phyloP scores from a whole-genome alignment of 2,113 vertebrate species.

The Circaetus cinerascens region DNA sequence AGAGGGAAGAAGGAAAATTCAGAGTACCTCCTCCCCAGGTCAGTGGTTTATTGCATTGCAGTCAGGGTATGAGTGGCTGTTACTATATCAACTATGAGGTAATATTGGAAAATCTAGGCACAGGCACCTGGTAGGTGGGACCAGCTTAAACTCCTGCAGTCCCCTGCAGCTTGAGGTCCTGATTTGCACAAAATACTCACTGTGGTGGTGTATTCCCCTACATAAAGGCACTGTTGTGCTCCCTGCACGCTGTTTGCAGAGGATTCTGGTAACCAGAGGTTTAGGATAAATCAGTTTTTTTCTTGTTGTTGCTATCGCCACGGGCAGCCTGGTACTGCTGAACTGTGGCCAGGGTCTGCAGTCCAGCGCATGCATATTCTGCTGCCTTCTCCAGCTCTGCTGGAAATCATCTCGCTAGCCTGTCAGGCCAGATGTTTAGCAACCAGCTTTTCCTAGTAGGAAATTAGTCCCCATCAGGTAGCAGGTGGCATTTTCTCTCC shows the following conservation, averaged over 20 bases:
- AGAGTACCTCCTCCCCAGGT: not conserved
- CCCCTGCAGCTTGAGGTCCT: not conserved
- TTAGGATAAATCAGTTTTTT: not conserved
- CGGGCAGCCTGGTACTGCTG: not conserved
- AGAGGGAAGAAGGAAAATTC: not conserved
- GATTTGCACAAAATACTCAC: not conserved
- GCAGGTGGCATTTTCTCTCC: conserved; percentile 37
- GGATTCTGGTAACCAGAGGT: not conserved
- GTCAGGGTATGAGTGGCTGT: not conserved
- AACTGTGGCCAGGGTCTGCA: conserved; percentile 6
- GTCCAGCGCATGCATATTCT: not conserved
- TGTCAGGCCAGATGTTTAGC: conserved; percentile 49
- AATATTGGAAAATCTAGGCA: not conserved
- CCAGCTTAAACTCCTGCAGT: not conserved
- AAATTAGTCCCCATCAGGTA: conserved; percentile 31
- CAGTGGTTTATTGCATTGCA: not conserved
- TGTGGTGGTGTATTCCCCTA: not conserved
- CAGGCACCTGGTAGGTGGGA: not conserved
- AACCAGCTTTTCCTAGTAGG: conserved; percentile 10
- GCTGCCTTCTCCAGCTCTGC: conserved; percentile 3
- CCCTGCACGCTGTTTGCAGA: not conserved
- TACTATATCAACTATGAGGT: not conserved
- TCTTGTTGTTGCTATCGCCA: not conserved
- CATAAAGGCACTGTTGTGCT: not conserved
- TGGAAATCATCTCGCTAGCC: not conserved